These are phyloP conservation scores for Rhogogaster chlorosoma DNA, from an alignment of 2,888 invertebrate genomes.

Conservation along the genomic window DNA sequence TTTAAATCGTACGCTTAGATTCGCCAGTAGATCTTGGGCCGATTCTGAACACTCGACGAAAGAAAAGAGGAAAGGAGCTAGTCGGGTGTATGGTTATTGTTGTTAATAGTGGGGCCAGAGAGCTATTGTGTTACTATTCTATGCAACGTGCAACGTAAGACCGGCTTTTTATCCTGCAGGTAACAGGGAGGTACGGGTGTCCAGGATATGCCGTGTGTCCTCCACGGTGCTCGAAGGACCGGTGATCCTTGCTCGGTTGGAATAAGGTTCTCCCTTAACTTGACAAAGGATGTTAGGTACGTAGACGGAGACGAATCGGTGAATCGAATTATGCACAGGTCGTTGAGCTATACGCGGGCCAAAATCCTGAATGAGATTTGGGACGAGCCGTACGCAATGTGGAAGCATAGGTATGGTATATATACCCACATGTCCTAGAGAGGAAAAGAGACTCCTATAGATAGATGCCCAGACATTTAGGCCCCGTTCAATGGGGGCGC, in stretches of 20 bases:
- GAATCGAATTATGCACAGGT: conserved; percentile 72
- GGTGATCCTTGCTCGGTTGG: conserved; percentile 11
- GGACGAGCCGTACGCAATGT: conserved; percentile 44
- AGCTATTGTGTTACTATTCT: conserved; percentile 60
- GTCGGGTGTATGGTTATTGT: conserved; percentile 63
- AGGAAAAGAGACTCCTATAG: background rate
- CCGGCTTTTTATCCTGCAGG: conserved; percentile 39
- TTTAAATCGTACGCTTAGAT: background rate
- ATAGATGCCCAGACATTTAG: conserved; percentile 28
- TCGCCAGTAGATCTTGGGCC: background rate
- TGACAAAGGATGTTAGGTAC: conserved; percentile 37
- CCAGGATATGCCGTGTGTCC: background rate
- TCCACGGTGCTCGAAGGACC: conserved; percentile 23
- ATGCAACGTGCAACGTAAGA: conserved; percentile 44
- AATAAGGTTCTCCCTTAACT: conserved; percentile 11
- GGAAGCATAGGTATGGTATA: background rate
- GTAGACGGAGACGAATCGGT: conserved; percentile 56
- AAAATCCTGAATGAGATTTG: conserved; percentile 50
- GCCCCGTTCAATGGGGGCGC: conserved; percentile 38
- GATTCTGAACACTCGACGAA: conserved; percentile 18
- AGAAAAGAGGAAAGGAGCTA: conserved; percentile 19
- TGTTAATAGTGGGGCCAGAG: conserved; percentile 72
- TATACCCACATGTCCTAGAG: conserved; percentile 2
- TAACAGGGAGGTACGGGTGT: conserved; percentile 9
- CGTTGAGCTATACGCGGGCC: conserved; percentile 62